Evolutionary conservation across 2,888 invertebrate species (phyloP), one percentile per base, ranked within the genome.

Genomic region (Drosophila bunnanda): DNA sequence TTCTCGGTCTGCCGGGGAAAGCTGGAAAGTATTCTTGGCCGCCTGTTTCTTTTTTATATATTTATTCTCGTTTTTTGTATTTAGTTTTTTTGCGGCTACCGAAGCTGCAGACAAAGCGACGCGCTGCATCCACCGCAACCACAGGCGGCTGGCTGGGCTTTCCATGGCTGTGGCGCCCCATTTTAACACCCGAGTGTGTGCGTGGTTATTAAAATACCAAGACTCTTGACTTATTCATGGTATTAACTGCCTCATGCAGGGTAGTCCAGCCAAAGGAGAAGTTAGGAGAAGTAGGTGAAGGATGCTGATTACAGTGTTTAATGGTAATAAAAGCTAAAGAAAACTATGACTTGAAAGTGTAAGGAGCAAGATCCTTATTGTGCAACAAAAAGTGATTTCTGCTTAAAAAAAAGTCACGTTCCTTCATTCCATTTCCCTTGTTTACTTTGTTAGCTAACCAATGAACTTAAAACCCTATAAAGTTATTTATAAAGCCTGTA

Each of bases 71-170:
- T 8, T 50, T 17, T 46, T 38, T 13, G n/a, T n/a, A n/a, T n/a
- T n/a, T n/a, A n/a, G n/a, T 32, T 15, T 53, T 56, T 46, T 43
- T 36, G 70, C 74, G 32, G 55, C 34, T 41, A 48, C 48, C 15
- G 55, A 30, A 46, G 64, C 65, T 78, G 80, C 77, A 86, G 83
- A 83, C 88, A 77, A 50, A 66, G 65, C 76, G 87, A 77, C 86
- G 89, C 82, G 46, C 41, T 43, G 56, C 56, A n/a, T 46, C 28
- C 17, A 50, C 36, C 38, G 8, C 38, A 38, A 39, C 30, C 52
- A 36, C 53, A 69, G 48, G 34, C 57, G 36, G 17, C 36, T 50
- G 39, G 44, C 38, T 32, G 59, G 15, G 60, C 43, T 62, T 46
- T 57, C 50, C 55, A 54, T 57, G 39, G 44, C 44, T 76, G 72